A percentile compares a stretch with the other conserved stretches of the same genome.
phyloP scores from a whole-genome alignment of 2,113 vertebrate genomes.

The Cephalopterus ornatus region DNA sequence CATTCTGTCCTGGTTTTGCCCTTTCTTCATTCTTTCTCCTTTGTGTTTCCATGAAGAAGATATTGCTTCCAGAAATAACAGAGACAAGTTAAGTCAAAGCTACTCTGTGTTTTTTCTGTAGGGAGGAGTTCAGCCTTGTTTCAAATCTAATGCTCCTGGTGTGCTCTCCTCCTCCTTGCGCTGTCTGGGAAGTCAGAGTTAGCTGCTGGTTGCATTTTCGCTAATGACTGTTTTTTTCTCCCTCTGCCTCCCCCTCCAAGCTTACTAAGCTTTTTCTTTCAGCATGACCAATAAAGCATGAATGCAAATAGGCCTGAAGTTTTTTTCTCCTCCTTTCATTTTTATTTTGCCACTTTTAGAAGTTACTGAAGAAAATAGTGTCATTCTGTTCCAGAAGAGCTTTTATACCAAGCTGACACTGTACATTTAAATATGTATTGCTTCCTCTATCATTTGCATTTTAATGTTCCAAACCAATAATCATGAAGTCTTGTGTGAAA shows the following conservation, averaged over 20 bases:
- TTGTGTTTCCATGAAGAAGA: not conserved
- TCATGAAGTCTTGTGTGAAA: constrained; percentile 72
- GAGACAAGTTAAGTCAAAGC: not conserved
- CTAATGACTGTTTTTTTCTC: constrained; percentile 53
- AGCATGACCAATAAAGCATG: not conserved
- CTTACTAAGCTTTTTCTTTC: constrained; percentile 51
- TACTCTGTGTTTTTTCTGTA: not conserved
- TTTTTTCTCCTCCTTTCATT: not conserved
- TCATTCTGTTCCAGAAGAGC: constrained; percentile 27
- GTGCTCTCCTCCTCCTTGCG: not conserved
- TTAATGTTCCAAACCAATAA: constrained; percentile 76
- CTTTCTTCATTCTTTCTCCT: not conserved
- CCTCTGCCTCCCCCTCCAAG: not conserved
- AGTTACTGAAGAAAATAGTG: constrained; percentile 39
- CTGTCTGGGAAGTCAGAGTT: constrained; percentile 12
- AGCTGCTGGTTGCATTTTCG: constrained; percentile 41
- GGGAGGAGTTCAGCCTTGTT: not conserved
- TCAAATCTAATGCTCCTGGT: not conserved
- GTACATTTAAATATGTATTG: constrained; percentile 57
- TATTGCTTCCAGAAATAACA: not conserved
- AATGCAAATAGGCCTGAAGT: not conserved
- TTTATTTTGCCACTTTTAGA: constrained; percentile 25
- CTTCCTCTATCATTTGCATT: constrained; percentile 76
- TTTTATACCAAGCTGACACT: constrained; percentile 48
- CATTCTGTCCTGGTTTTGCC: not conserved